Base-by-base conservation (phyloP, 2,113 vertebrate species). In the Paradisaea rubra region DNA sequence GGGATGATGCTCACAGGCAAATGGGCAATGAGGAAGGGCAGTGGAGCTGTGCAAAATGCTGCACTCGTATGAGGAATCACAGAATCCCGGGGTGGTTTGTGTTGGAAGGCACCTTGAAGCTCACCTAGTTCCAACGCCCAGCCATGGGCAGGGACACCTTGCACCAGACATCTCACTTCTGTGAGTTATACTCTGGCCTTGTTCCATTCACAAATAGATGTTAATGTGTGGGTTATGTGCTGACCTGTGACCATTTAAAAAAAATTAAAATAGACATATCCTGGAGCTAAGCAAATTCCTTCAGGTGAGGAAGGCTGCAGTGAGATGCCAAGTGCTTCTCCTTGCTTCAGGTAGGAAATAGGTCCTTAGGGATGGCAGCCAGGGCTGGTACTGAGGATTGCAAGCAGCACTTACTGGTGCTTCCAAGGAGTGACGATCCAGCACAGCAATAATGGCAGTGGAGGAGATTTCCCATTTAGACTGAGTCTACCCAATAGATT, bases 1-100 rank as follows among this genome's bases (percentile, higher is more conserved):
- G 52, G 76, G 82, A 63, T n/a, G 78, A 65, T 71, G 93, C 81
- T 92, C 63, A 69, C 49, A 84, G 96, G 84, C 77, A 66, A 66
- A 87, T 61, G n/a, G 33, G 69, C 84, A 76, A 22, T 30, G 81
- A 52, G 88, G 65, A 37, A 49, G 77, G 83, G 69, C 68, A 86
- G 81, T 19, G 76, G 86, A 83, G 87, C 87, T 95, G 68, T 79
- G 91, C 70, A 30, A 65, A 80, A 31, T 7, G 33, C 77, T 85
- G 71, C 52, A 33, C 52, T 78, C 4, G 3, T 64, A 70, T 56
- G 78, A 73, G 89, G 76, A 89, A 81, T 64, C 88, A 15, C 47
- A 61, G 54, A 47, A 74, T 15, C 11, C 14, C 53, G 5, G 41
- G 69, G 18, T 7, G 79, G 21, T 41, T 82, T 22, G 17, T n/a